Percentiles rank a stretch among this genome's conserved stretches.
Evolutionary conservation across 2,113 vertebrate genomes (phyloP).

Genomic region (Podilymbus podiceps): DNA sequence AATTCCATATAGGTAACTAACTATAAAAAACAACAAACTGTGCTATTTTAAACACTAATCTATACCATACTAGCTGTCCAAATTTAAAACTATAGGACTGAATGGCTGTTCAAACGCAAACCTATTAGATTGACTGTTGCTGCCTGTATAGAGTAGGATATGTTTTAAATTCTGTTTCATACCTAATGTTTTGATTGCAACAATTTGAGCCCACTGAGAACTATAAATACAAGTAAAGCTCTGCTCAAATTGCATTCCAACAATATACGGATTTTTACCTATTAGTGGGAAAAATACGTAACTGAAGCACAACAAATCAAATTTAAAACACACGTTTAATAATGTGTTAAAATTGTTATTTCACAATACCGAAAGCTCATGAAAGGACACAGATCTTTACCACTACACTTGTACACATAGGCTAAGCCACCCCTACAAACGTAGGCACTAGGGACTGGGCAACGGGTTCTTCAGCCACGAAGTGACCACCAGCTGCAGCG

Average conservation of each 20-base stretch:
- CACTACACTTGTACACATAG: no score
- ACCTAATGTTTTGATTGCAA: not conserved
- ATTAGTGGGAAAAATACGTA: not conserved
- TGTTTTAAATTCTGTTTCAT: not conserved
- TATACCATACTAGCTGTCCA: not conserved
- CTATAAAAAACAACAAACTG: not conserved
- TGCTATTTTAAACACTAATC: accelerated
- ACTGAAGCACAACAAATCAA: not conserved
- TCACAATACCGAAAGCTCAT: not conserved
- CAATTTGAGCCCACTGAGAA: not conserved
- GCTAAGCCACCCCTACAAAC: not conserved
- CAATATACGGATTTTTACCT: not conserved
- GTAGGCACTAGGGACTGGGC: accelerated
- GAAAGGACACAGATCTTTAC: not conserved
- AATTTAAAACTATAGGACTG: not conserved
- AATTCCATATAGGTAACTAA: not conserved
- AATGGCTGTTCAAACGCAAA: not conserved
- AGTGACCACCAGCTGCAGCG: accelerated
- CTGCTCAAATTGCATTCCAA: not conserved
- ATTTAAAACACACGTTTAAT: not conserved
- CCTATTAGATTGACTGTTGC: accelerated
- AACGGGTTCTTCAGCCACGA: not conserved
- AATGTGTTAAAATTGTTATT: not conserved
- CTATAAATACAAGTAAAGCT: not conserved
- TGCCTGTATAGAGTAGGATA: accelerated